Percentiles rank a stretch among this genome's conserved stretches.
These are phyloP conservation scores for Enteromius argenteus DNA, from an alignment of 2,797 vertebrate species.

Conservation along the genomic window DNA sequence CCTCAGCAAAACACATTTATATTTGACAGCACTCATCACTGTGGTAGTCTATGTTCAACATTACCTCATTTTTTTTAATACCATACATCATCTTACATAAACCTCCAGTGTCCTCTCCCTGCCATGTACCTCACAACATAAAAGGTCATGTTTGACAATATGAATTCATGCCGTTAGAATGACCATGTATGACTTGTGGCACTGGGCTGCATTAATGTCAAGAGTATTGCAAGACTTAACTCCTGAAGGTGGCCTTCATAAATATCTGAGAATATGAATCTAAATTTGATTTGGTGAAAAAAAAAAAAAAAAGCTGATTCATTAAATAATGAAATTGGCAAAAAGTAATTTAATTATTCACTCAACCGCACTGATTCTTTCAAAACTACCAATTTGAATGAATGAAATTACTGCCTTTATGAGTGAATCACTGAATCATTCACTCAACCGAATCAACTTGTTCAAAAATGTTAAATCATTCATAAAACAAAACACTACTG, in stretches of 20 bases:
- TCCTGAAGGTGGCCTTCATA: constrained; percentile 1
- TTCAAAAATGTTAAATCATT: background rate
- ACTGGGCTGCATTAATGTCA: background rate
- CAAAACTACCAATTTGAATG: background rate
- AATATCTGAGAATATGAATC: background rate
- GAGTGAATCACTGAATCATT: background rate
- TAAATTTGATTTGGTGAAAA: background rate
- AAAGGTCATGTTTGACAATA: constrained; percentile 1
- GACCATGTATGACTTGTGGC: background rate
- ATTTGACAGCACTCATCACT: constrained; percentile 11
- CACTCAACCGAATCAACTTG: background rate
- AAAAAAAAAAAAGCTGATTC: background rate
- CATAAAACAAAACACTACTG: background rate
- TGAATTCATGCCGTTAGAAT: background rate
- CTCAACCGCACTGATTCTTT: background rate
- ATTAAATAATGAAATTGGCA: too few relatives aligned
- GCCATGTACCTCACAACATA: constrained; percentile 1
- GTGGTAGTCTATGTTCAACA: background rate
- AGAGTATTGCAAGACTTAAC: background rate
- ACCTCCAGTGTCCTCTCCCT: background rate
- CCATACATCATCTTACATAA: constrained; percentile 21
- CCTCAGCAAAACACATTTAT: constrained; percentile 9
- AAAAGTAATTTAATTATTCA: too few relatives aligned
- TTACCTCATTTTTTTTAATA: constrained; percentile 12
- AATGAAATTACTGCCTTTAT: background rate